Conservation (phyloP, 2,797 vertebrate species). For the Trachurus trachurus region DNA sequence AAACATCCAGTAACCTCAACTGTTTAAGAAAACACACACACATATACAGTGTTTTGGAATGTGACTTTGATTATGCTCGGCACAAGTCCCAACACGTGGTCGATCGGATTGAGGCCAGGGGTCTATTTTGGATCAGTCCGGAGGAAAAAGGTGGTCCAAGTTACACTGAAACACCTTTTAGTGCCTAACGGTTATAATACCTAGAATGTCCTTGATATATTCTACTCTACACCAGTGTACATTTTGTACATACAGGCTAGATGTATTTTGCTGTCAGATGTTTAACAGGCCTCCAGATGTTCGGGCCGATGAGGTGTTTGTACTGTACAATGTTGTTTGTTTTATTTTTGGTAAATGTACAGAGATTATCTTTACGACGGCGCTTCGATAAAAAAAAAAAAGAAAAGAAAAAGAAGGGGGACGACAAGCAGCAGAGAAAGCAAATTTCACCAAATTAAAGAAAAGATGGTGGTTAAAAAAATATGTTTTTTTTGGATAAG, state of each 20-base stretch:
- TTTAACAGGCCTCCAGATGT: slow-evolving; percentile 45
- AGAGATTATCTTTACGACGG: slow-evolving; percentile 54
- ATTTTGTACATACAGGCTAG: slow-evolving; percentile 78
- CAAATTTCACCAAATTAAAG: background rate
- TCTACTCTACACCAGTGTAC: slow-evolving; percentile 79
- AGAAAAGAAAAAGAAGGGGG: background rate
- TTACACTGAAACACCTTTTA: slow-evolving; percentile 85
- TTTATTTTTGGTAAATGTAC: slow-evolving; percentile 70
- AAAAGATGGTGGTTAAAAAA: background rate
- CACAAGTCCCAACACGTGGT: slow-evolving; percentile 26
- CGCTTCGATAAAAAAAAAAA: background rate
- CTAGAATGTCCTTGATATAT: slow-evolving; percentile 84
- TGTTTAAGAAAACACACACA: slow-evolving; percentile 32
- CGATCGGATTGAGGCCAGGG: slow-evolving; percentile 55
- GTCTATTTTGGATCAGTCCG: slow-evolving; percentile 67
- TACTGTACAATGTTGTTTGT: slow-evolving; percentile 59
- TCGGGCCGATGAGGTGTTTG: slow-evolving; percentile 61
- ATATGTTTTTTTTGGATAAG: background rate
- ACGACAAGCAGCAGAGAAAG: slow-evolving; percentile 7
- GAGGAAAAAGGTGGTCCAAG: slow-evolving; percentile 75
- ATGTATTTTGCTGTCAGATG: slow-evolving; percentile 69
- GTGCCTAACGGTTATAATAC: slow-evolving; percentile 85
- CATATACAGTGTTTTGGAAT: slow-evolving; percentile 44
- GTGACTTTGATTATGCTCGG: slow-evolving; percentile 22
- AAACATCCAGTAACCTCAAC: slow-evolving; percentile 66